phyloP scores from a whole-genome alignment of 1,140 invertebrate genomes.

The Brachionus paranguensis region DNA sequence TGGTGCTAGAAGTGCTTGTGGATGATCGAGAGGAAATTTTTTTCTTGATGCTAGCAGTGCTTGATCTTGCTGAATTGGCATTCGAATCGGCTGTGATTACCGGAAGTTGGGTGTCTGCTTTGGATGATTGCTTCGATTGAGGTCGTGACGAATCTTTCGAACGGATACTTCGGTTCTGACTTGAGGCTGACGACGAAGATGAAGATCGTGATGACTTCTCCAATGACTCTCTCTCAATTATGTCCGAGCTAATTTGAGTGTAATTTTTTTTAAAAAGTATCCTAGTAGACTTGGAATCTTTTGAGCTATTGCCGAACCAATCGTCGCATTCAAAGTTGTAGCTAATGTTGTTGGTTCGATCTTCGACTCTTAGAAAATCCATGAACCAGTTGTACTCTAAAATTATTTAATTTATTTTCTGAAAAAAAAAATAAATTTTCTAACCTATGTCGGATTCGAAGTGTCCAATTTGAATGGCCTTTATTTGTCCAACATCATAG shows the following conservation, averaged over 20 bases:
- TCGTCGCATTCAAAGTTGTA: conserved; percentile 29
- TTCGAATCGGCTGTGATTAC: not conserved
- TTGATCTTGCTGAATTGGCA: not conserved
- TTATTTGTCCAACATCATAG: not conserved
- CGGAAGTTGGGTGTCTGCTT: not conserved
- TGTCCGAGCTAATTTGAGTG: conserved; percentile 25
- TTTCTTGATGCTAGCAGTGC: not conserved
- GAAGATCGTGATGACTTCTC: not conserved
- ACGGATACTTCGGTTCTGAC: not conserved
- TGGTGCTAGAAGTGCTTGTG: not conserved
- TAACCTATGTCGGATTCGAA: not conserved
- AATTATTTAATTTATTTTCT: not conserved
- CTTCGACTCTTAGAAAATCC: conserved; percentile 36
- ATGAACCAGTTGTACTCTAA: conserved; percentile 37
- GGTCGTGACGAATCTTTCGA: not conserved
- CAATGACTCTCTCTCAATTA: not conserved
- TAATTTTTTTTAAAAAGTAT: conserved; percentile 23
- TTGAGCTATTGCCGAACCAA: not conserved
- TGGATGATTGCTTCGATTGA: not conserved
- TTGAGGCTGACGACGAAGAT: not conserved
- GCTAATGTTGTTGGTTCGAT: conserved; percentile 12
- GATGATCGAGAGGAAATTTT: not conserved
- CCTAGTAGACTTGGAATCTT: not conserved
- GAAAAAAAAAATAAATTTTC: not conserved
- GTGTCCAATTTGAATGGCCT: conserved; percentile 36